Evolutionary conservation across 2,797 vertebrate genomes (phyloP), one percentile per base, ranked within the genome.

Genomic region (Selene dorsalis): DNA sequence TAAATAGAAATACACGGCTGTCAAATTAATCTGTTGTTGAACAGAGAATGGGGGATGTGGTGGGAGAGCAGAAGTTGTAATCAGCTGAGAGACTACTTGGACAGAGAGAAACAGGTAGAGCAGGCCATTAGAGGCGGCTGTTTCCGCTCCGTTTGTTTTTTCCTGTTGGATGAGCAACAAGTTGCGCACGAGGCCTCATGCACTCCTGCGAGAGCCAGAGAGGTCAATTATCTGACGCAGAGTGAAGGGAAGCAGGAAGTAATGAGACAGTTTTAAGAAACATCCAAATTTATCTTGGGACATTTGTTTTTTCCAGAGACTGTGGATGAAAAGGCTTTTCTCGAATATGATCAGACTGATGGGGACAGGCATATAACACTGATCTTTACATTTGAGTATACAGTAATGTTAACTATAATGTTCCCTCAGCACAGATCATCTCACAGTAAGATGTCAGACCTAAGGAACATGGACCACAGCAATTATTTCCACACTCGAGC

Each of bases 121-220:
- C 73, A 75, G 73, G 75, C 66, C 84, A 79, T 1, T 32, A 64
- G 79, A 67, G 41, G 76, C 41, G 1, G 22, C 68, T 67, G 77
- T 80, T 87, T 83, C 84, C 77, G n/a, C 72, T 84, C 53, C 1
- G 0, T 88, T 77, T 90, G 88, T 91, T 91, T 92, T 91, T 90
- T 89, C 90, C 89, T 91, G 84, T 83, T 84, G 56, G 85, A 85
- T 81, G 84, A 82, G 75, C 70, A 74, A 61, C 63, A 83, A 63
- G 81, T 80, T 70, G 73, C 73, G 73, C 53, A 75, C 65, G 20
- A 82, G 73, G 65, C 64, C 81, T 48, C 75, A 1, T 48, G 52
- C 43, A 24, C 48, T 17, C 30, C 71, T 66, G 59, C 45, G 48
- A 74, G 80, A 81, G 77, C 67, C 20, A 16, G 3, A 57, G 67